phyloP scores from a whole-genome alignment of 1,140 invertebrate genomes.

The Laupala kohalensis region DNA sequence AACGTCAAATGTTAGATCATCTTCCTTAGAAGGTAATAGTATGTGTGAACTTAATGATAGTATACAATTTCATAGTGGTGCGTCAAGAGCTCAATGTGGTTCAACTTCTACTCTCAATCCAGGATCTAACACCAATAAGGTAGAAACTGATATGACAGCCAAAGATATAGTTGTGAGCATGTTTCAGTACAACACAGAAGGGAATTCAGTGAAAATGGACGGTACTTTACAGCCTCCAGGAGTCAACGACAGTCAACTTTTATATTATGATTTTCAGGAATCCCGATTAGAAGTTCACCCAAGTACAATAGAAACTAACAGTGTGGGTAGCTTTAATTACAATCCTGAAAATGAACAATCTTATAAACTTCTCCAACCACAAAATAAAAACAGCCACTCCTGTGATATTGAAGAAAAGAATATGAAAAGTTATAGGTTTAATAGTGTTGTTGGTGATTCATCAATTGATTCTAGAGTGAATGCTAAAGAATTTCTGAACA shows the following conservation, averaged over 20 bases:
- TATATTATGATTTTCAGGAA: not conserved
- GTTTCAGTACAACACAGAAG: not conserved
- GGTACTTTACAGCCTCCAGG: not conserved
- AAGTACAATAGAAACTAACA: not conserved
- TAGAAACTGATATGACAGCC: not conserved
- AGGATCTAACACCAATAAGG: not conserved
- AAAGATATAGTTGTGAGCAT: not conserved
- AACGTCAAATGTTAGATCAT: not conserved
- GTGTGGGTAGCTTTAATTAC: not conserved
- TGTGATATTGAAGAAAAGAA: not conserved
- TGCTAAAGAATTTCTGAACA: not conserved
- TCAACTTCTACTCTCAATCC: not conserved
- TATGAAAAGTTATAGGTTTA: not conserved
- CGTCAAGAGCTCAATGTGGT: not conserved
- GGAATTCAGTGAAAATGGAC: not conserved
- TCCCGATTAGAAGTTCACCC: not conserved
- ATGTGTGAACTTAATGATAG: not conserved
- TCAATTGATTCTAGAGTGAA: not conserved
- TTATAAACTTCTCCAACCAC: not conserved
- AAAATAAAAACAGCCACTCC: not conserved
- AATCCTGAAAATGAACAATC: not conserved
- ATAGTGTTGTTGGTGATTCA: not conserved
- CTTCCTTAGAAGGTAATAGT: not conserved
- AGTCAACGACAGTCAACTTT: not conserved
- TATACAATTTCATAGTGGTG: not conserved